phyloP scores from a whole-genome alignment of 1,140 invertebrate species.

The Lepidurus arcticus region DNA sequence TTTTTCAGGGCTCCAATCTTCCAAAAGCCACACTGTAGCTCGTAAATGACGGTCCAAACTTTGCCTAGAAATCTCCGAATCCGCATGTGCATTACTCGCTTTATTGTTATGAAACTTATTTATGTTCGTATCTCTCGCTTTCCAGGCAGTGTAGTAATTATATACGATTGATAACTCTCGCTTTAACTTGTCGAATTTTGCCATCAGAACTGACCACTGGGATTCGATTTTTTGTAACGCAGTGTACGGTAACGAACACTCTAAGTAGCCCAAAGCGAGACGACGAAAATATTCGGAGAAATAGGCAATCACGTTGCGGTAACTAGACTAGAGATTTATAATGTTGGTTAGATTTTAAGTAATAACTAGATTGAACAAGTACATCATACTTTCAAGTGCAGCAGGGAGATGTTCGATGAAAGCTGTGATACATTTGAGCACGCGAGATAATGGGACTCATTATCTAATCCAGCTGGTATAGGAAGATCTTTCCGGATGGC shows the following conservation, averaged over 20 bases:
- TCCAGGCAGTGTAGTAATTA: slow-evolving; percentile 21
- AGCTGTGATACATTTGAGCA: neutral
- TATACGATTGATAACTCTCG: neutral
- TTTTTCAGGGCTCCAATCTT: neutral
- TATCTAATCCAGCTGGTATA: neutral
- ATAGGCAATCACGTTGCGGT: neutral
- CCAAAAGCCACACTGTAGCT: slow-evolving; percentile 1
- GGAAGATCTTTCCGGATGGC: neutral
- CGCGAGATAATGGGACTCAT: neutral
- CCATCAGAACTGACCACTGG: neutral
- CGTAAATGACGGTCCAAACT: slow-evolving; percentile 1
- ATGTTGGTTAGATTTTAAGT: neutral
- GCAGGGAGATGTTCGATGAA: neutral
- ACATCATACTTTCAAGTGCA: neutral
- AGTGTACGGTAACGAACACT: neutral
- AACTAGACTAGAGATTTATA: neutral
- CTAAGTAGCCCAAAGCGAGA: neutral
- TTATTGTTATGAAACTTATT: neutral
- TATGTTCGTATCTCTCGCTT: neutral
- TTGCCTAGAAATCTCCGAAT: neutral
- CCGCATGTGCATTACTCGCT: neutral
- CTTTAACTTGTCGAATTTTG: neutral
- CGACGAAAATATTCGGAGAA: neutral
- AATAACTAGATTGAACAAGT: neutral
- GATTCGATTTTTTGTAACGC: neutral